Conservation (phyloP, 1,140 invertebrate genomes). For the Lethrus apterus region DNA sequence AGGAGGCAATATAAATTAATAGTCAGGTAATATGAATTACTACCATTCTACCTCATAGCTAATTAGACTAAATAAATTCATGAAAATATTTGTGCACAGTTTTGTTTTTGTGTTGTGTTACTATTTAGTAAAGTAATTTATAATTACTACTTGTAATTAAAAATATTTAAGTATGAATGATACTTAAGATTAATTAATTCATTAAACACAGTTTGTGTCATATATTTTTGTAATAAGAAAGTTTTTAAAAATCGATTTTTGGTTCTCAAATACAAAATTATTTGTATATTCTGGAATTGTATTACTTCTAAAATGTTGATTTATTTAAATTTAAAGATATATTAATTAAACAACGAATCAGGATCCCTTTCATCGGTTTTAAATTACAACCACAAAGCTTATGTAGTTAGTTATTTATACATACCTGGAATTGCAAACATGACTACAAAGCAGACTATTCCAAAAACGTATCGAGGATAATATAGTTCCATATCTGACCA, state of each 20-base stretch:
- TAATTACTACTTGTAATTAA: too few species aligned
- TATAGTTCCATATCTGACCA: conserved; percentile 38
- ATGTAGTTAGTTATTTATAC: conserved; percentile 15
- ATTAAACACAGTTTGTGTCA: too few species aligned
- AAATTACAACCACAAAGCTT: background rate
- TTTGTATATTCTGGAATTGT: background rate
- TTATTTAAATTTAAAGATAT: background rate
- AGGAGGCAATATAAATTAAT: too few species aligned
- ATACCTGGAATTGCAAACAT: conserved; percentile 66
- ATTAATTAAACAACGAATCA: background rate
- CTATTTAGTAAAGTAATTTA: too few species aligned
- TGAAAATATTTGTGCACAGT: too few species aligned
- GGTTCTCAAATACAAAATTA: background rate
- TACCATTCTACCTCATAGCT: too few species aligned
- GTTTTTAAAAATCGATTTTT: background rate
- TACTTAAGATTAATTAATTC: too few species aligned
- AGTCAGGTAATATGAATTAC: too few species aligned
- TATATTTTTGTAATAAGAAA: too few species aligned
- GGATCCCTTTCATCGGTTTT: background rate
- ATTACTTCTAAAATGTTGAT: background rate
- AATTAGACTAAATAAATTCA: too few species aligned
- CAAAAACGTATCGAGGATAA: conserved; percentile 48
- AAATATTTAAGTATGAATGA: too few species aligned
- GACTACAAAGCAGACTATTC: conserved; percentile 58
- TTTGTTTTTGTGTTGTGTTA: too few species aligned